Conservation (phyloP, 2,797 vertebrate species). For the Rhinichthys osculus region DNA sequence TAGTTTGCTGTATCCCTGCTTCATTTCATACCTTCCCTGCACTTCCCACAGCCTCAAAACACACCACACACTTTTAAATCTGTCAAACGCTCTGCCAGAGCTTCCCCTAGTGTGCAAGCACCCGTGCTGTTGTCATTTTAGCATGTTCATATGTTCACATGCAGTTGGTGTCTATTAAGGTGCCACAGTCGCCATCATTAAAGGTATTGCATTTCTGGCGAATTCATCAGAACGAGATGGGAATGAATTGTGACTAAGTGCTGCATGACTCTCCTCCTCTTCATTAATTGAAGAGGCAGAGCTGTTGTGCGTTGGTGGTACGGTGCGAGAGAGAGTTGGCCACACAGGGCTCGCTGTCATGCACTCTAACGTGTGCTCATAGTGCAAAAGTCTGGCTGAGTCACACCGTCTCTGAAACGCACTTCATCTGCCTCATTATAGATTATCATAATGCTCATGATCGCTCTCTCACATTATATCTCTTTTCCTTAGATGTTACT, state of each 20-base stretch:
- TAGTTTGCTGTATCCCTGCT: background rate
- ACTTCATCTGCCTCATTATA: slow-evolving; percentile 35
- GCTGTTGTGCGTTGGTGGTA: slow-evolving; percentile 44
- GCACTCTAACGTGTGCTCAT: slow-evolving; percentile 24
- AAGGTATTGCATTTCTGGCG: slow-evolving; percentile 28
- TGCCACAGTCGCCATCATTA: slow-evolving; percentile 7
- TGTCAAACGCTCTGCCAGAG: background rate
- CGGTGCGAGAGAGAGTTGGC: slow-evolving; percentile 37
- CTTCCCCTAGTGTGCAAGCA: background rate
- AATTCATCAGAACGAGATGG: slow-evolving; percentile 24
- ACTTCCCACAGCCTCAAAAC: slow-evolving; percentile 2
- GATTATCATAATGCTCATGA: slow-evolving; percentile 32
- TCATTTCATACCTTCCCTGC: background rate
- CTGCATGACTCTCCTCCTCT: slow-evolving; percentile 40
- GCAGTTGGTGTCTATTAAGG: background rate
- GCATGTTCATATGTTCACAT: slow-evolving; percentile 9
- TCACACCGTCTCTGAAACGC: background rate
- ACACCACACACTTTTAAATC: background rate
- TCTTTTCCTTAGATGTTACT: slow-evolving; percentile 24
- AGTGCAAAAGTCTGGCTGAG: slow-evolving; percentile 34
- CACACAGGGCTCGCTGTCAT: slow-evolving; percentile 40
- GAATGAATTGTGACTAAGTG: slow-evolving; percentile 50
- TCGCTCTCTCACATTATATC: background rate
- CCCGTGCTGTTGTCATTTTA: background rate
- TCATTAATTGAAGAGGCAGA: slow-evolving; percentile 48